Conservation (phyloP, 1,140 invertebrate genomes). For the Goniozus legneri region DNA sequence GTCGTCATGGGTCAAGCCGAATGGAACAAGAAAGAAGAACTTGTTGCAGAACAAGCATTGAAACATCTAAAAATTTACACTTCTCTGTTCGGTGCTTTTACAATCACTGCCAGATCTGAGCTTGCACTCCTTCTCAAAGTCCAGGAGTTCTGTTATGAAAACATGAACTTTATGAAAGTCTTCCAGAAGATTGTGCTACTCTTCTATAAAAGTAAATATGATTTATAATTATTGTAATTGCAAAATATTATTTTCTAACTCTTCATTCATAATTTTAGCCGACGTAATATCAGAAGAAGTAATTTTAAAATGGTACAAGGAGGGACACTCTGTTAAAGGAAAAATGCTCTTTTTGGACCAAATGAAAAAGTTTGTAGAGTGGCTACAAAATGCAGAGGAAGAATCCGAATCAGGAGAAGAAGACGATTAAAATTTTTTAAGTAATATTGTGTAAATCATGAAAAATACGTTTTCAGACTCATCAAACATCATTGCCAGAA, state of each 20-base stretch:
- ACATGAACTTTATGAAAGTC: conserved; percentile 98
- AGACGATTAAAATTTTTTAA: conserved; percentile 38
- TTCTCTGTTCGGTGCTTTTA: conserved; percentile 80
- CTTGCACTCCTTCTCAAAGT: conserved; percentile 84
- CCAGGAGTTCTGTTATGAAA: conserved; percentile 97
- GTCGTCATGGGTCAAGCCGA: conserved; percentile 91
- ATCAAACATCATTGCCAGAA: conserved; percentile 42
- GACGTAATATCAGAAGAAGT: conserved; percentile 89
- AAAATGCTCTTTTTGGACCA: conserved; percentile 96
- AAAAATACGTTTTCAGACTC: conserved; percentile 22
- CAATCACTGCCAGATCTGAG: conserved; percentile 78
- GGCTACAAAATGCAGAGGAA: conserved; percentile 95
- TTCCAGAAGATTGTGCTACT: conserved; percentile 96
- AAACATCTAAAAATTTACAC: conserved; percentile 86
- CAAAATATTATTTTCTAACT: conserved; percentile 4
- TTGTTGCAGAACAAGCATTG: conserved; percentile 90
- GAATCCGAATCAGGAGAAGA: conserved; percentile 61
- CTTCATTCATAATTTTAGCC: conserved; percentile 52
- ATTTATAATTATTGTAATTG: conserved; percentile 8
- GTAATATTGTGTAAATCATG: no score
- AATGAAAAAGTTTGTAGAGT: conserved; percentile 96
- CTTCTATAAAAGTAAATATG: conserved; percentile 83
- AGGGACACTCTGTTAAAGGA: conserved; percentile 87
- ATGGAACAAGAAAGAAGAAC: conserved; percentile 98
- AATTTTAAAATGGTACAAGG: conserved; percentile 92